Base-by-base conservation (phyloP, 2,888 invertebrate genomes). In the Bruchidius siliquastri region DNA sequence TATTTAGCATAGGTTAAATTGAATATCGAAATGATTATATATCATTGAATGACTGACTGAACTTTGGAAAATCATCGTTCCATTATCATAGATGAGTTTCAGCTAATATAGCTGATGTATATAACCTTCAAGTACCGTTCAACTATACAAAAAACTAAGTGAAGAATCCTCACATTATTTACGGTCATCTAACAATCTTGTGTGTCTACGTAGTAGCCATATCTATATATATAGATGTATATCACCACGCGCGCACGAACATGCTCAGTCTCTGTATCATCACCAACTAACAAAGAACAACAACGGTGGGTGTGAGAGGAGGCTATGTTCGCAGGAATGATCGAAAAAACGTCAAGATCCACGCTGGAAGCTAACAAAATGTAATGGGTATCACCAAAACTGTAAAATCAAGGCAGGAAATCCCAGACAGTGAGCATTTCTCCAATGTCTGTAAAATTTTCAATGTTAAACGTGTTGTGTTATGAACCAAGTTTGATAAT, bases 211-310 rank as follows among this genome's bases (percentile, higher is more conserved):
- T 68, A 68, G 21, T 68, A 68, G 22, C 8, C 68, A 68, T 68
- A 68, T n/a, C n/a, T n/a, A n/a, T 68, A 68, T 21, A 68, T 68
- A 21, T 68, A 68, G 8, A 68, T n/a, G 22, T 68, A 68, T 68
- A 49, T 49, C 49, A 49, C 49, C 13, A 8, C 30, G 49, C 49
- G 49, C 49, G 49, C 49, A 49, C 49, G 18, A 49, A 13, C 1
- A 49, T 49, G 49, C 49, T 49, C 26, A 26, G 26, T 26, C 49
- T 49, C 49, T 49, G 49, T 49, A 3, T 49, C 49, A 49, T 49
- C 49, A 49, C 49, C 49, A 49, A 49, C 49, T 13, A 49, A 49
- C 49, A 49, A 49, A 1, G 3, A 49, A 49, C 49, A 49, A 49
- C 49, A 49, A 26, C 18, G 6, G 18, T 49, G 18, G 18, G 18